These are phyloP conservation scores for Danio albolineatus DNA, from an alignment of 2,797 vertebrate species.

Conservation along the genomic window DNA sequence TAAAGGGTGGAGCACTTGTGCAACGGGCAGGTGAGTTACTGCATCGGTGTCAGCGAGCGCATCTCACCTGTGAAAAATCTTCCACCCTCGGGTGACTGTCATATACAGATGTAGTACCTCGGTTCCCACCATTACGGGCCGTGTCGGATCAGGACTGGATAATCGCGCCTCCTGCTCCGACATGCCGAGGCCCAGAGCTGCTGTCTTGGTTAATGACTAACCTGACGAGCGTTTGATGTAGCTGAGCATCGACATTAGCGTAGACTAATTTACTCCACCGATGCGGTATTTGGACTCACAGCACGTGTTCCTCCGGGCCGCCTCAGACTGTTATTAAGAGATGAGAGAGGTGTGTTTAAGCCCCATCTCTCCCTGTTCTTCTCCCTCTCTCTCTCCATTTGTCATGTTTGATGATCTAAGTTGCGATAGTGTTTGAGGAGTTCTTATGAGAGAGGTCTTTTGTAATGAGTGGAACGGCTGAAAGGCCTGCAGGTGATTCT, in stretches of 20 bases:
- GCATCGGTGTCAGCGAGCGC: conserved; percentile 60
- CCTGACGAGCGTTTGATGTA: conserved; percentile 74
- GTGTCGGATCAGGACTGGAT: conserved; percentile 73
- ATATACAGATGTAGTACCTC: conserved; percentile 78
- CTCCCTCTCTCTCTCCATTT: conserved; percentile 38
- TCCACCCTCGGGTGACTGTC: conserved; percentile 74
- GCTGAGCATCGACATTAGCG: conserved; percentile 79
- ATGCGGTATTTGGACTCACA: conserved; percentile 70
- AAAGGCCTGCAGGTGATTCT: conserved; percentile 47
- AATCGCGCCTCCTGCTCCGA: conserved; percentile 79
- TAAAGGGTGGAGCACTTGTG: conserved; percentile 74
- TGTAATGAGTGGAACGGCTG: conserved; percentile 41
- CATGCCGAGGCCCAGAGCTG: conserved; percentile 73
- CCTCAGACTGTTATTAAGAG: conserved; percentile 69
- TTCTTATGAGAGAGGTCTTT: conserved; percentile 49
- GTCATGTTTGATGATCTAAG: conserved; percentile 54
- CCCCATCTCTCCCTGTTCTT: conserved; percentile 22
- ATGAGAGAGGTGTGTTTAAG: conserved; percentile 54
- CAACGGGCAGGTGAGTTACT: conserved; percentile 75
- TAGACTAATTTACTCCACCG: conserved; percentile 77
- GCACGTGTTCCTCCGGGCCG: conserved; percentile 65
- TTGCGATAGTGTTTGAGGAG: conserved; percentile 43
- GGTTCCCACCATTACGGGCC: conserved; percentile 77
- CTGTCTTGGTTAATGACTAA: conserved; percentile 71
- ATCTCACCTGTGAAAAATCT: conserved; percentile 80